Conservation (phyloP, 2,113 vertebrate genomes). For the Austrofundulus limnaeus region DNA sequence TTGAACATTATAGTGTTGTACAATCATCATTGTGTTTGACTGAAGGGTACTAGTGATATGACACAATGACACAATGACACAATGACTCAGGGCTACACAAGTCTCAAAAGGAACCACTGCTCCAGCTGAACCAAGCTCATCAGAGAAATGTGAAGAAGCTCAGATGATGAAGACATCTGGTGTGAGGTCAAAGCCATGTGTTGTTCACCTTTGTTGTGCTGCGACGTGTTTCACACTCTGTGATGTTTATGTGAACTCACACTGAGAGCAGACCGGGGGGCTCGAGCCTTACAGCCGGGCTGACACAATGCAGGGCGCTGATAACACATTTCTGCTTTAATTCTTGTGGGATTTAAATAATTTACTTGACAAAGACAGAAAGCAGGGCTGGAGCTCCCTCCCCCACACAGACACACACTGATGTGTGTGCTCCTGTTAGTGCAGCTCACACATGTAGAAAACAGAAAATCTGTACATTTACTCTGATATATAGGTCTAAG, state of each 20-base stretch:
- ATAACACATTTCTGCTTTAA: conserved; percentile 78
- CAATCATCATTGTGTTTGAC: too few relatives aligned
- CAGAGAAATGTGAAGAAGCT: too few relatives aligned
- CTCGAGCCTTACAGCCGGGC: conserved; percentile 31
- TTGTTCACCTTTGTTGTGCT: conserved; percentile 60
- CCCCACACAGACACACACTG: conserved; percentile 28
- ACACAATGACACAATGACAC: too few relatives aligned
- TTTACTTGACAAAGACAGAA: conserved; percentile 74
- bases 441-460: neutral
- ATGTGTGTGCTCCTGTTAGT: conserved; percentile 14
- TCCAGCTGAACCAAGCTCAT: too few relatives aligned
- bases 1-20: too few relatives aligned
- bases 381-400: conserved; percentile 42
- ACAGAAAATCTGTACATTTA: conserved; percentile 1
- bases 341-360: conserved; percentile 81
- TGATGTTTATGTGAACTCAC: conserved; percentile 58
- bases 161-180: conserved; percentile 42
- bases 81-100: too few relatives aligned
- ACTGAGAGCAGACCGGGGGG: conserved; percentile 35
- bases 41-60: too few relatives aligned
- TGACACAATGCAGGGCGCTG: conserved; percentile 56
- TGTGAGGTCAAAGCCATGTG: conserved; percentile 22
- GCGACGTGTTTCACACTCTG: conserved; percentile 63
- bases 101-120: too few relatives aligned
- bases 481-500: neutral